phyloP scores from a whole-genome alignment of 2,888 invertebrate genomes.

The Cynaeus angustus region DNA sequence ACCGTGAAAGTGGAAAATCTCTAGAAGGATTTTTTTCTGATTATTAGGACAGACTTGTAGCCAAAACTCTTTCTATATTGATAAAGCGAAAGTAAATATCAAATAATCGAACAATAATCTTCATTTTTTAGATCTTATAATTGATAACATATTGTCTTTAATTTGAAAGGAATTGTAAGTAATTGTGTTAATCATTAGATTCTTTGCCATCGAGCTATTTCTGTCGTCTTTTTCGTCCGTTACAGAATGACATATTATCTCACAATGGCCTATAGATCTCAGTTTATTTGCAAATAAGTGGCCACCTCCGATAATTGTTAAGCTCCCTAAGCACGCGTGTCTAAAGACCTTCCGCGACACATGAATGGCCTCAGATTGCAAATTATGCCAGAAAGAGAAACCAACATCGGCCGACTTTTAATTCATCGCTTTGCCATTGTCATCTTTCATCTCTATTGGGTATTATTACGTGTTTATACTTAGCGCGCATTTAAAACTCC shows the following conservation, averaged over 20 bases:
- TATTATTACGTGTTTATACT: conserved; percentile 54
- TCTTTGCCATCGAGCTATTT: neutral
- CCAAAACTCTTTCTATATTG: no score
- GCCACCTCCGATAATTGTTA: conserved; percentile 55
- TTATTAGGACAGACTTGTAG: no score
- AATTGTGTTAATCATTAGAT: no score
- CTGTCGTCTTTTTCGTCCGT: conserved; percentile 5
- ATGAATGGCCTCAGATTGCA: conserved; percentile 54
- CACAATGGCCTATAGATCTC: conserved; percentile 54
- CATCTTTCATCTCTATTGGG: conserved; percentile 51
- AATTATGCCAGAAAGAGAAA: conserved; percentile 50
- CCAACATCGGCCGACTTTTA: conserved; percentile 31
- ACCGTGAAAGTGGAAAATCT: no score
- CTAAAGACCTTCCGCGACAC: conserved; percentile 50
- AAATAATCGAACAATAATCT: no score
- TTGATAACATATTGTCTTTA: no score
- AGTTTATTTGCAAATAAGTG: conserved; percentile 51
- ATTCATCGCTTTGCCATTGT: conserved; percentile 50
- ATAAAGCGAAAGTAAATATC: no score
- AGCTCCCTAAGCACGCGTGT: conserved; percentile 58
- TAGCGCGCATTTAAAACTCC: conserved; percentile 49
- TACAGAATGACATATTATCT: conserved; percentile 52
- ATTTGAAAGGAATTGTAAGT: no score
- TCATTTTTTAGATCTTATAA: no score
- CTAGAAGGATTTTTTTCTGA: no score